Base-by-base conservation (phyloP, 2,888 invertebrate species). In the Anarsia innoxiella region DNA sequence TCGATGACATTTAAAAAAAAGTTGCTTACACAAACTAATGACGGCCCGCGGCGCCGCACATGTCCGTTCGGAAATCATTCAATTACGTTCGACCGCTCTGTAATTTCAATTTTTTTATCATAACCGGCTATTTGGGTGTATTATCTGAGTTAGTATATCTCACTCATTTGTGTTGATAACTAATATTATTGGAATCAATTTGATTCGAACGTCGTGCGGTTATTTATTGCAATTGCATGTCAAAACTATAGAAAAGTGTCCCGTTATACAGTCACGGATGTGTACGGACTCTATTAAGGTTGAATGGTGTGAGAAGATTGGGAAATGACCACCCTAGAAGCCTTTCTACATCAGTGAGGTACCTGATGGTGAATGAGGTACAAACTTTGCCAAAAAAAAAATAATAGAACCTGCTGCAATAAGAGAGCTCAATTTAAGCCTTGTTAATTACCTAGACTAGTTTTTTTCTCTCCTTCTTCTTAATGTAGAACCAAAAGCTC, bases 81-180 rank as follows among this genome's bases (percentile, higher is more conserved):
- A 70, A 69, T 70, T 67, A 64, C 47, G 44, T 39, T 38, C 42
- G 44, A 48, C 80, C 80, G 84, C 69, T 62, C 74, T 71, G 66
- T 77, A 76, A 83, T 83, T 78, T 74, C 62, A 61, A 62, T 32
- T 32, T 32, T 32, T n/a, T 33, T 41, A 26, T 36, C 54, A 65
- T 73, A 77, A 75, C 74, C 70, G 70, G 64, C 67, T 71, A 80
- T 76, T 73, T 66, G 59, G 62, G 56, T 48, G 58, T 56, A 36
- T 41, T 55, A 52, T 49, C 46, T 46, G 45, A 56, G 53, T 59
- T 59, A 56, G 56, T 51, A 53, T 53, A 45, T 51, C 48, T 50
- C 46, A 48, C 48, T 49, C 36, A 27, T 28, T 33, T 39, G 29
- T 30, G 25, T 26, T 11, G 39, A 31, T 37, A 23, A 34, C 31